A percentile compares a stretch with the other conserved stretches of the same genome.
Conservation (phyloP, 2,797 vertebrate genomes). For the Kryptolebias ocellatus region DNA sequence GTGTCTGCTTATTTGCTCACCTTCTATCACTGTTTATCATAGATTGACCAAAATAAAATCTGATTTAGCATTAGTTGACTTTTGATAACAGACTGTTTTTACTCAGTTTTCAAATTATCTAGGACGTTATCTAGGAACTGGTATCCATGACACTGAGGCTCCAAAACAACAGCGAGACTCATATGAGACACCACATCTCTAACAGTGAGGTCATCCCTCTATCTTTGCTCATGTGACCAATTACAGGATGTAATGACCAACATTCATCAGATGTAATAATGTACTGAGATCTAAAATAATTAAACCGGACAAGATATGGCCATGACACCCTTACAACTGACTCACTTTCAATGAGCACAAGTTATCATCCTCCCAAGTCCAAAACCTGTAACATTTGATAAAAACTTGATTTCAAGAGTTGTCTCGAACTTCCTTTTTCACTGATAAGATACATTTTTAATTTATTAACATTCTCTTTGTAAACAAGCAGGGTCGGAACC, state of each 20-base stretch:
- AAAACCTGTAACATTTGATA: not conserved
- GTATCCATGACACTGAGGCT: conserved; percentile 27
- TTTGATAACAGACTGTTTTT: conserved; percentile 47
- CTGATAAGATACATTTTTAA: not conserved
- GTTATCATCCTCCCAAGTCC: not conserved
- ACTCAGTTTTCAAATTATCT: conserved; percentile 49
- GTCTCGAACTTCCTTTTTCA: not conserved
- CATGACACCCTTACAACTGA: too few relatives aligned
- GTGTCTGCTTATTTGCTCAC: not conserved
- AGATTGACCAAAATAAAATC: not conserved
- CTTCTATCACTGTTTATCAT: conserved; percentile 11
- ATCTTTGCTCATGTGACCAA: conserved; percentile 18
- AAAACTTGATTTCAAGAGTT: not conserved
- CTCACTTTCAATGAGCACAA: too few relatives aligned
- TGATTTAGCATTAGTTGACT: conserved; percentile 41
- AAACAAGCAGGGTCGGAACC: conserved; percentile 10
- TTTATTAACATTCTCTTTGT: not conserved
- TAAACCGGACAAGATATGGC: not conserved
- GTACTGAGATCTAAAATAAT: too few relatives aligned
- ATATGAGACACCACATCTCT: not conserved
- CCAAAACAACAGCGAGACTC: conserved; percentile 17
- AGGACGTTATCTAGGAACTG: conserved; percentile 49
- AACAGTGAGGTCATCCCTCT: conserved; percentile 38
- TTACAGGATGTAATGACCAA: conserved; percentile 5
- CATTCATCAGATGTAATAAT: not conserved